phyloP scores from a whole-genome alignment of 2,888 invertebrate species.

The Nomada fabriciana region DNA sequence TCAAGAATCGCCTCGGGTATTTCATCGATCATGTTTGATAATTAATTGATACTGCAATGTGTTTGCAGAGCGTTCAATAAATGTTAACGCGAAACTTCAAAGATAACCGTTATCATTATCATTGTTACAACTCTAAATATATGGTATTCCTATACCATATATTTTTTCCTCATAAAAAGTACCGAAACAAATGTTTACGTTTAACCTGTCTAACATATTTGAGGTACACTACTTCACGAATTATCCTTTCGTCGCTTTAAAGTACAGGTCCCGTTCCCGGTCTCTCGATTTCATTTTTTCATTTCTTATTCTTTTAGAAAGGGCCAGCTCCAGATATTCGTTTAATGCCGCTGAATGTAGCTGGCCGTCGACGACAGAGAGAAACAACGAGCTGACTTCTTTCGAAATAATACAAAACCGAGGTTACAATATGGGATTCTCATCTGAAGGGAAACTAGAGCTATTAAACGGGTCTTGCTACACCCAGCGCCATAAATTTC shows the following conservation, averaged over 20 bases:
- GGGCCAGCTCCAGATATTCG: neutral
- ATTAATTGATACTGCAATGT: neutral
- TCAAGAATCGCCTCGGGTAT: slow-evolving; percentile 3
- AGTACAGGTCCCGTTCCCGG: too few species aligned
- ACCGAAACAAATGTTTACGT: too few species aligned
- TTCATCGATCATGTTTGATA: neutral
- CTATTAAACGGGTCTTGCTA: slow-evolving; percentile 74
- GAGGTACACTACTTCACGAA: too few species aligned
- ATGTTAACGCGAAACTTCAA: too few species aligned
- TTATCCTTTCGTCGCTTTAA: too few species aligned
- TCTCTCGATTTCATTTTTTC: too few species aligned
- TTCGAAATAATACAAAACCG: slow-evolving; percentile 54
- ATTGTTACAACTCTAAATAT: too few species aligned
- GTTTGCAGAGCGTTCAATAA: neutral
- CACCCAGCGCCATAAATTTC: slow-evolving; percentile 58
- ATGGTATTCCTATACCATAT: too few species aligned
- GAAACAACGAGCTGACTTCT: slow-evolving; percentile 24
- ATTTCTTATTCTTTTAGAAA: neutral
- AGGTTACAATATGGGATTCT: slow-evolving; percentile 28
- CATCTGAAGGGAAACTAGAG: slow-evolving; percentile 64
- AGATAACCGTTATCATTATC: too few species aligned
- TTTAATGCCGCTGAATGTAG: neutral
- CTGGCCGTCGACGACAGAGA: slow-evolving; percentile 1
- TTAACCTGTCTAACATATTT: too few species aligned
- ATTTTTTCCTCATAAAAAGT: too few species aligned